Base-by-base conservation (phyloP, 2,888 invertebrate species). In the Brassicogethes aeneus region DNA sequence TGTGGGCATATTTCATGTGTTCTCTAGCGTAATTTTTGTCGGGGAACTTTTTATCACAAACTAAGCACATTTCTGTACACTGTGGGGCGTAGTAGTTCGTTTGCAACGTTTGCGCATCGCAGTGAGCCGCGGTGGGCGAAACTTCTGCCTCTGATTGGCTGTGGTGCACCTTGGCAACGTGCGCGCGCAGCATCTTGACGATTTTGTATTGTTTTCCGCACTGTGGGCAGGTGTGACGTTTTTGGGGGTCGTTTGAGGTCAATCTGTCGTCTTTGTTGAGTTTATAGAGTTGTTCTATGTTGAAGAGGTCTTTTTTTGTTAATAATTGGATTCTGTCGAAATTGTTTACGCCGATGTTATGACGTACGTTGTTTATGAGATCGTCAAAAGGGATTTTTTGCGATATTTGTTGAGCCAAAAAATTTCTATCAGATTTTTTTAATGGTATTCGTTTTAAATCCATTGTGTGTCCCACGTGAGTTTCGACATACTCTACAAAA, bases 281-380 rank as follows among this genome's bases (percentile, higher is more conserved):
- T 16, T 50, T 47, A 38, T 46, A 56, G 17, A 34, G 39, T 2
- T 35, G 16, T 40, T 51, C 50, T 31, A 57, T 55, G 34, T 58
- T 59, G 30, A 40, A 38, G 12, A 58, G 38, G 41, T 57, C 58
- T 40, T 54, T 55, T 43, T 45, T 53, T 12, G 51, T 57, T 3
- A 53, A 23, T 29, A 58, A 37, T 42, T 55, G 52, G 3, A 54
- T 40, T 1, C 53, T 16, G 33, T 52, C 42, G 12, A 49, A 43
- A n/a, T 42, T 37, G 12, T 35, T 34, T 10, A 40, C 41, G n/a
- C 35, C 40, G 3, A 45, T 14, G 16, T 48, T 43, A 37, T 52
- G 46, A 38, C 48, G 38, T 5, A 54, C 39, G 15, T 46, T 43
- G 32, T 53, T 44, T 16, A 55, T 17, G 16, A 53, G 47, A 12